A percentile compares a stretch with the other conserved stretches of the same genome.
These are phyloP conservation scores for Ancistrus triradiatus DNA, from an alignment of 2,113 vertebrate species.

Conservation along the genomic window DNA sequence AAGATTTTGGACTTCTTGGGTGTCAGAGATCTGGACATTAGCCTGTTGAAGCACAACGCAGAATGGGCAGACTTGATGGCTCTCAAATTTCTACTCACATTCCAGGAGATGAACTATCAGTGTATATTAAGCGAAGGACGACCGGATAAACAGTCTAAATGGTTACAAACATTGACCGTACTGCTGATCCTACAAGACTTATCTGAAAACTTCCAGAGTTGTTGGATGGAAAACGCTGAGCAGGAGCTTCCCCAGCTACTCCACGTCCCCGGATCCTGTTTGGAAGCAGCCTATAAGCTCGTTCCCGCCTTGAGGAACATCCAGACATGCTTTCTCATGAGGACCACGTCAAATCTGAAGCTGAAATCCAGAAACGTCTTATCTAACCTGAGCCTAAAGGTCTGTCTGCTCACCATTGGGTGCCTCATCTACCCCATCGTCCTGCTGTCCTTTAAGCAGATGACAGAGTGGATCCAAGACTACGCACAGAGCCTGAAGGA, in stretches of 20 bases:
- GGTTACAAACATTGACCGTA: slow-evolving; percentile 46
- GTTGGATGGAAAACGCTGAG: slow-evolving; percentile 68
- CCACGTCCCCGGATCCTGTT: slow-evolving; percentile 7
- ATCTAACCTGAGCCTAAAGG: slow-evolving; percentile 68
- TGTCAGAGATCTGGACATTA: slow-evolving; percentile 50
- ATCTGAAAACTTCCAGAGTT: slow-evolving; percentile 62
- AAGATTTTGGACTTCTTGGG: slow-evolving; percentile 64
- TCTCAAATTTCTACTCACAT: slow-evolving; percentile 65
- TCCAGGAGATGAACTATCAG: slow-evolving; percentile 62
- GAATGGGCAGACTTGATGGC: slow-evolving; percentile 70
- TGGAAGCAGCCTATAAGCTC: background rate
- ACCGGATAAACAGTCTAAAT: slow-evolving; percentile 49
- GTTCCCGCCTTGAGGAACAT: slow-evolving; percentile 37
- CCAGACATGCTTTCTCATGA: slow-evolving; percentile 63
- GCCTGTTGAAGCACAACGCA: slow-evolving; percentile 57
- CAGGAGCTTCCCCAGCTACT: slow-evolving; percentile 44
- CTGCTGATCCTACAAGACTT: slow-evolving; percentile 64
- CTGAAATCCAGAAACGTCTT: slow-evolving; percentile 64
- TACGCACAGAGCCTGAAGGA: slow-evolving; percentile 74
- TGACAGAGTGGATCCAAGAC: slow-evolving; percentile 80
- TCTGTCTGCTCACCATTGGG: slow-evolving; percentile 68
- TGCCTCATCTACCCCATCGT: slow-evolving; percentile 78
- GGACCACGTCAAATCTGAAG: slow-evolving; percentile 56
- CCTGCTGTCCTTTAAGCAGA: slow-evolving; percentile 82
- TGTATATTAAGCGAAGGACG: slow-evolving; percentile 39